Conservation (phyloP, 1,140 invertebrate species). For the Cataglyphis hispanica region DNA sequence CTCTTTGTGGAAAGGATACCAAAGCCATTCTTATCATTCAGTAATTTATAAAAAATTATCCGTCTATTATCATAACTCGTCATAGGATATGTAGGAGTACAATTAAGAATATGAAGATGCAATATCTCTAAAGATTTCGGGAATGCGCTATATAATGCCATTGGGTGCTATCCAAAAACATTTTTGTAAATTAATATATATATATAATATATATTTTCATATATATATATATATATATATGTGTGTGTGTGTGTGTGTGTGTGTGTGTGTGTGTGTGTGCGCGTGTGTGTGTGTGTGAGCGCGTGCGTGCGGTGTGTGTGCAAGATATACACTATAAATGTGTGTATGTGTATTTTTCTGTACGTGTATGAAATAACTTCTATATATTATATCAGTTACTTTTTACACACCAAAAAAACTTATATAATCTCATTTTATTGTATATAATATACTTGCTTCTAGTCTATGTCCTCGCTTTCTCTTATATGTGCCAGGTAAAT, state of each 20-base stretch:
- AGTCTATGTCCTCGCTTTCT: conserved; percentile 91
- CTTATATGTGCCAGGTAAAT: conserved; percentile 90
- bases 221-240: conserved; percentile 77
- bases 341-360: too few relatives aligned
- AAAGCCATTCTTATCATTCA: conserved; percentile 82
- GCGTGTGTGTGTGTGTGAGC: too few relatives aligned
- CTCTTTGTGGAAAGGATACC: conserved; percentile 88
- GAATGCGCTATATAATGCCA: conserved; percentile 83
- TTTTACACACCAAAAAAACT: background rate
- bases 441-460: conserved; percentile 66
- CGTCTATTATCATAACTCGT: conserved; percentile 78
- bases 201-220: background rate
- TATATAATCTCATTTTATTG: background rate
- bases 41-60: conserved; percentile 79
- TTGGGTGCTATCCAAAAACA: conserved; percentile 82
- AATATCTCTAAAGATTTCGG: conserved; percentile 76
- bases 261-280: too few relatives aligned
- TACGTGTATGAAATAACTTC: too few relatives aligned
- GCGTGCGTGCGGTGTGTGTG: too few relatives aligned
- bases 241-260: too few relatives aligned
- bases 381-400: too few relatives aligned
- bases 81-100: conserved; percentile 86
- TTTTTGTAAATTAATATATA: conserved; percentile 18
- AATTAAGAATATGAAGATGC: conserved; percentile 89
- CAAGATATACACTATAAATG: too few relatives aligned